A percentile compares a stretch with the other conserved stretches of the same genome.
phyloP scores from a whole-genome alignment of 2,797 vertebrate genomes.

The Potorous gilbertii region DNA sequence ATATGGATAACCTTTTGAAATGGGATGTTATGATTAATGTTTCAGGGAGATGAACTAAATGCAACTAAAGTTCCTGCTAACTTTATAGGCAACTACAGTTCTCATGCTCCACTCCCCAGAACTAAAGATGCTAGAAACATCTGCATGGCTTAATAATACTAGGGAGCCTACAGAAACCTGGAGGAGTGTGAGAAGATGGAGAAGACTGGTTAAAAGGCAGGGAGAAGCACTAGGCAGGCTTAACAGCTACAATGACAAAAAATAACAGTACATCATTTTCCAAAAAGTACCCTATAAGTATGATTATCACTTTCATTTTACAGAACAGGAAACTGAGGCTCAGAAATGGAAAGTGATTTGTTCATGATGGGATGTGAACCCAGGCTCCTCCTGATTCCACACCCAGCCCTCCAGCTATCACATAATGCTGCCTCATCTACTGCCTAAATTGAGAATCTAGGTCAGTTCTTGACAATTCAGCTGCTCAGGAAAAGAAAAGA shows the following conservation, averaged over 20 bases:
- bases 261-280: neutral
- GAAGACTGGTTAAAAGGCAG: neutral
- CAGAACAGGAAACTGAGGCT: neutral
- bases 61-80: neutral
- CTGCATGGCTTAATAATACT: neutral
- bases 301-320: neutral
- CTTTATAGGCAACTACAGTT: neutral
- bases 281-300: neutral
- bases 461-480: neutral
- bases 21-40: neutral
- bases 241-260: neutral
- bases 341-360: neutral
- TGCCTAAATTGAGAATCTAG: neutral
- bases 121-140: neutral
- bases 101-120: neutral
- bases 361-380: neutral
- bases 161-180: neutral
- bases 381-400: neutral
- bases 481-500: neutral
- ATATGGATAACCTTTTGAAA: neutral
- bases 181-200: neutral
- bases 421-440: neutral
- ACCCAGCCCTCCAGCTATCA: neutral
- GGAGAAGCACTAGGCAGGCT: neutral
- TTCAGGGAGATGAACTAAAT: neutral